A percentile compares a stretch with the other conserved stretches of the same genome.
phyloP scores from a whole-genome alignment of 2,113 vertebrate genomes.

The Pelvicachromis taeniatus region DNA sequence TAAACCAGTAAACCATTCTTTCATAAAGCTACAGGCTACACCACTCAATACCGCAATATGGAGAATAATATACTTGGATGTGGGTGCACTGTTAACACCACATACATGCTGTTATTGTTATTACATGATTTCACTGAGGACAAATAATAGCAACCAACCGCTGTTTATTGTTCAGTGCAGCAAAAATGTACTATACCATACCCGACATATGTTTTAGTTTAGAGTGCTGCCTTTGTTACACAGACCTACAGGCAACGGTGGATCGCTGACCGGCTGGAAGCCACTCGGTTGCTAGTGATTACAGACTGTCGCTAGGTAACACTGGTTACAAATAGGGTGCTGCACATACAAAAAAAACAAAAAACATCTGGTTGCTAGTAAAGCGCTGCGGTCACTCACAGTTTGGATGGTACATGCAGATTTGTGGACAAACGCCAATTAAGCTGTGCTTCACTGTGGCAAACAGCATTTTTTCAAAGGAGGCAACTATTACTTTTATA shows the following conservation, averaged over 20 bases:
- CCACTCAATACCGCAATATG: not conserved
- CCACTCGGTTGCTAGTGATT: not conserved
- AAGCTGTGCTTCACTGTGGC: not conserved
- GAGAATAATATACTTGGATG: not conserved
- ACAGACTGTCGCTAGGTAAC: not conserved
- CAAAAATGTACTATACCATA: not conserved
- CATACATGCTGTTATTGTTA: not conserved
- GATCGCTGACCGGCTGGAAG: rapidly evolving
- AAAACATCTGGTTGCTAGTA: rapidly evolving
- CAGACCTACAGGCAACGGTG: no score
- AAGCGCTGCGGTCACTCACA: rapidly evolving
- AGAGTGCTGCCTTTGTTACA: not conserved
- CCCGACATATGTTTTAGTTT: rapidly evolving
- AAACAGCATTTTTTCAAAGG: not conserved
- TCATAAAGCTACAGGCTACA: not conserved
- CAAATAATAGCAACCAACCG: not conserved
- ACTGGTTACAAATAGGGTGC: not conserved
- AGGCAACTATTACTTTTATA: not conserved
- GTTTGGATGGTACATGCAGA: not conserved
- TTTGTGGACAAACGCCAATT: not conserved
- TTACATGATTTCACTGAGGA: not conserved
- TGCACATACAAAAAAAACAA: not conserved
- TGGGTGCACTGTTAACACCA: not conserved
- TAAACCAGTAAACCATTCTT: not conserved
- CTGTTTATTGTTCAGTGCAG: not conserved